phyloP scores from a whole-genome alignment of 2,888 invertebrate species.

The Lissocephala sabroskyi region DNA sequence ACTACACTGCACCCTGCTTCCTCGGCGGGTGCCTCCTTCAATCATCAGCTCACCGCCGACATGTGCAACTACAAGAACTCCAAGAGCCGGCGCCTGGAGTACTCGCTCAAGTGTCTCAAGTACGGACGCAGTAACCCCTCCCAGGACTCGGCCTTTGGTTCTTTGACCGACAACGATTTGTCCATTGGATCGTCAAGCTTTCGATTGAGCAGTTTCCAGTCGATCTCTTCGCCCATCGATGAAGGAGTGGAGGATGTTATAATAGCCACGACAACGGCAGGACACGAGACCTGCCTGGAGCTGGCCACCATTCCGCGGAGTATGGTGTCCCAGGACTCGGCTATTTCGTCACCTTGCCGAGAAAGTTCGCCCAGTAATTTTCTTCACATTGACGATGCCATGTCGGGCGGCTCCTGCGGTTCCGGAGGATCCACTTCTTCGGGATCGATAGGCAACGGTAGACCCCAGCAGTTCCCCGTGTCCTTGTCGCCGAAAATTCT shows the following conservation, averaged over 20 bases:
- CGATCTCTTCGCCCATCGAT: constrained; percentile 72
- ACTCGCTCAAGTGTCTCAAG: constrained; percentile 71
- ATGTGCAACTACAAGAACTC: constrained; percentile 72
- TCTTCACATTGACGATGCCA: constrained; percentile 66
- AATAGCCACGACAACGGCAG: constrained; percentile 68
- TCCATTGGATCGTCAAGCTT: constrained; percentile 72
- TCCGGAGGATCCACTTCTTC: constrained; percentile 63
- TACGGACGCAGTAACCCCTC: constrained; percentile 73
- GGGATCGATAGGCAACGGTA: constrained; percentile 55
- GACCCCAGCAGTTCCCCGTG: constrained; percentile 70
- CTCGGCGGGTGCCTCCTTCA: constrained; percentile 47
- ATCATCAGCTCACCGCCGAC: constrained; percentile 71
- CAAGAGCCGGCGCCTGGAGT: constrained; percentile 72
- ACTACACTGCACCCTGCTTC: constrained; percentile 1
- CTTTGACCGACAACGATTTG: constrained; percentile 72
- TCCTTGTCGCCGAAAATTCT: constrained; percentile 70
- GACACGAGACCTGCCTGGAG: constrained; percentile 68
- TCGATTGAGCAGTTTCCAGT: constrained; percentile 72
- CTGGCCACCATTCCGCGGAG: constrained; percentile 67
- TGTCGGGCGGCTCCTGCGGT: constrained; percentile 51
- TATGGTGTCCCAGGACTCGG: constrained; percentile 71
- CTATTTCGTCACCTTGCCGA: constrained; percentile 70
- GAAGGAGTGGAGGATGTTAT: constrained; percentile 73
- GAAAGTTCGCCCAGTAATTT: constrained; percentile 69
- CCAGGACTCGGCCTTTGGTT: constrained; percentile 72